Evolutionary conservation across 2,888 invertebrate genomes (phyloP), one percentile per base, ranked within the genome.

Genomic region (Eumerus sabulonum): DNA sequence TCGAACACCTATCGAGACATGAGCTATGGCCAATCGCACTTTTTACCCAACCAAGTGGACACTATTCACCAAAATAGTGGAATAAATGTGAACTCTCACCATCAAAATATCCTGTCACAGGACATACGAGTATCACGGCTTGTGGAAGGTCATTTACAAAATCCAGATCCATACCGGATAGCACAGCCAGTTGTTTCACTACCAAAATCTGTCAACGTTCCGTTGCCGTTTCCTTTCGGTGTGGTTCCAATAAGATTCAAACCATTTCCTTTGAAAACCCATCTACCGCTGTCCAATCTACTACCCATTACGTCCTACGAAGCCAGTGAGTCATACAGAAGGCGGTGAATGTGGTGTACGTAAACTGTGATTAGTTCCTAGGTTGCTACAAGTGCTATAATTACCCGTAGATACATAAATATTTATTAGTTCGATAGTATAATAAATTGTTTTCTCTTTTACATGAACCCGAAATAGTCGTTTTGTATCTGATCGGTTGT

Each of bases 201-300:
- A 1, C 63, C 68, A 2, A 47, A 4, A 16, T 79, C 74, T 0
- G 48, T 14, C 9, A 70, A 79, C 17, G 68, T 54, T 0, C 57
- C 16, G 0, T 42, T 79, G 17, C 79, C 79, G 12, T 79, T 79
- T 36, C 60, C 68, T 0, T 38, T 79, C 11, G 79, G 79, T 17
- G 40, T n/a, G 5, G 79, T 79, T 12, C 79, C 79, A 1, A 60
- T 79, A 3, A 79, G 70, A 14, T 74, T 74, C 14, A 53, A 42
- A 9, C 68, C 79, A 4, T 27, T 79, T 19, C 79, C 79, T n/a
- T 13, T 79, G 35, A 79, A 79, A 48, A 79, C 79, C 0, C 68
- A 79, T 40, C 54, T 79, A 0, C 74, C 54, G 1, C 74, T 74
- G 17, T 44, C 51, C 0, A 45, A 42, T 16, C 50, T 79, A 13